Percentiles rank a stretch among this genome's conserved stretches.
Conservation (phyloP, 2,113 vertebrate species). For the Xenopus tropicalis region DNA sequence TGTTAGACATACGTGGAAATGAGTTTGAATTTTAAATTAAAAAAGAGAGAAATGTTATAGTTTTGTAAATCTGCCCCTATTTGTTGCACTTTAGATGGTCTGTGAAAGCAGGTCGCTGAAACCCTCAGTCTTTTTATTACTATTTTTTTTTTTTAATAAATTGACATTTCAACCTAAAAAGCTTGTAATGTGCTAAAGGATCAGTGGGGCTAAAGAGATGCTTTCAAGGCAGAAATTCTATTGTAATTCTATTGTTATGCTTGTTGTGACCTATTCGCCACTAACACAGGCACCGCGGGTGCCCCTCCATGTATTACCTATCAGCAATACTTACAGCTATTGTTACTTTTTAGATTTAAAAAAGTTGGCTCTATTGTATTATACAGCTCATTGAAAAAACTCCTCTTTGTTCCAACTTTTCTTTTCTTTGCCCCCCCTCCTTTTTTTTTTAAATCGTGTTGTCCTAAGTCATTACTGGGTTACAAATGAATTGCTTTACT, state of each 20-base stretch:
- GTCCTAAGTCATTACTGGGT: not conserved
- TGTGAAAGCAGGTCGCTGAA: too few relatives aligned
- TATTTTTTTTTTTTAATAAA: too few relatives aligned
- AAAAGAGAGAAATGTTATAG: too few relatives aligned
- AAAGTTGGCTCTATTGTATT: slow-evolving; percentile 1
- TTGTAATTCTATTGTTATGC: slow-evolving; percentile 24
- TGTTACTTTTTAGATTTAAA: slow-evolving; percentile 11
- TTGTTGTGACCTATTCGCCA: slow-evolving; percentile 14
- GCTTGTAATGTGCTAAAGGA: not conserved
- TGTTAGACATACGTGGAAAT: too few relatives aligned
- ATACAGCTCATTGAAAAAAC: slow-evolving; percentile 7
- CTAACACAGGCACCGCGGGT: slow-evolving; percentile 29
- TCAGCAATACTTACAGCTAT: slow-evolving; percentile 18
- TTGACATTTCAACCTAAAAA: too few relatives aligned
- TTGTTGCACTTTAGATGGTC: too few relatives aligned
- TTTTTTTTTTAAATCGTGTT: slow-evolving; percentile 7
- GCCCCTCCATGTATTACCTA: slow-evolving; percentile 18
- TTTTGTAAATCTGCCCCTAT: too few relatives aligned
- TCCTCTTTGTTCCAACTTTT: slow-evolving; percentile 6
- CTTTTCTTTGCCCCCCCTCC: slow-evolving; percentile 5
- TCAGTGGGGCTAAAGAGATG: slow-evolving; percentile 1
- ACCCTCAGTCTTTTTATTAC: too few relatives aligned
- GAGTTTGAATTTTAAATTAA: too few relatives aligned
- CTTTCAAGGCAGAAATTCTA: slow-evolving; percentile 18
- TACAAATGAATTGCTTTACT: not conserved